These are phyloP conservation scores for Caerostris darwini DNA, from an alignment of 1,140 invertebrate species.

Conservation along the genomic window DNA sequence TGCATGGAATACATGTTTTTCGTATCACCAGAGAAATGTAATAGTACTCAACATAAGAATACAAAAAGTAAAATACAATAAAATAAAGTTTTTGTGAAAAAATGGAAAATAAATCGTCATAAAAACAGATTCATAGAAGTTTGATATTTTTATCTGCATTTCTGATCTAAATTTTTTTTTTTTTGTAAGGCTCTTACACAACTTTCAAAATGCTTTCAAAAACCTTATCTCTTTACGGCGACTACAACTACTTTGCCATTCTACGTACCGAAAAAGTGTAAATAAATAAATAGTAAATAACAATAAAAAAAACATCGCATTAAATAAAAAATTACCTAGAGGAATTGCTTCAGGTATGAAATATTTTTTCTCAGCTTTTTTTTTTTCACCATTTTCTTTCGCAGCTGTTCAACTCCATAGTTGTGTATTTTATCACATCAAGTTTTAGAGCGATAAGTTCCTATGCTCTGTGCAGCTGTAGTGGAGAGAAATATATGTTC, in stretches of 20 bases:
- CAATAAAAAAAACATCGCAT: neutral
- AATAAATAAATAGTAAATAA: conserved; percentile 38
- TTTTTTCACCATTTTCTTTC: conserved; percentile 16
- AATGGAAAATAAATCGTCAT: neutral
- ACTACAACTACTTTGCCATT: neutral
- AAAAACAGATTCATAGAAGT: conserved; percentile 4
- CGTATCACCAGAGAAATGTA: too few relatives aligned
- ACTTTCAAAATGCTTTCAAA: conserved; percentile 20
- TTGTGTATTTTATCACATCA: conserved; percentile 48
- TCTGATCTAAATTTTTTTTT: conserved; percentile 11
- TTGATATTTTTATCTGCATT: conserved; percentile 38
- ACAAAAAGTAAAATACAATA: neutral
- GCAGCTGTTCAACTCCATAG: conserved; percentile 45
- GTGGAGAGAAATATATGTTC: conserved; percentile 30
- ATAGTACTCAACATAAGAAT: too few relatives aligned
- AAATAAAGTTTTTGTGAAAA: neutral
- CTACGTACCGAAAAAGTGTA: neutral
- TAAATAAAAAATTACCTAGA: conserved; percentile 37
- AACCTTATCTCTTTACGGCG: conserved; percentile 22
- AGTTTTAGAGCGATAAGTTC: conserved; percentile 50
- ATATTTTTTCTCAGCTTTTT: neutral
- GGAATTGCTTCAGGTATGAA: conserved; percentile 42
- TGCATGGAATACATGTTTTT: too few relatives aligned
- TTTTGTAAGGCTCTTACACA: neutral
- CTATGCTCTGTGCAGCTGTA: conserved; percentile 12